Evolutionary conservation across 2,888 invertebrate genomes (phyloP).

Genomic region (Ophioninae sp.): DNA sequence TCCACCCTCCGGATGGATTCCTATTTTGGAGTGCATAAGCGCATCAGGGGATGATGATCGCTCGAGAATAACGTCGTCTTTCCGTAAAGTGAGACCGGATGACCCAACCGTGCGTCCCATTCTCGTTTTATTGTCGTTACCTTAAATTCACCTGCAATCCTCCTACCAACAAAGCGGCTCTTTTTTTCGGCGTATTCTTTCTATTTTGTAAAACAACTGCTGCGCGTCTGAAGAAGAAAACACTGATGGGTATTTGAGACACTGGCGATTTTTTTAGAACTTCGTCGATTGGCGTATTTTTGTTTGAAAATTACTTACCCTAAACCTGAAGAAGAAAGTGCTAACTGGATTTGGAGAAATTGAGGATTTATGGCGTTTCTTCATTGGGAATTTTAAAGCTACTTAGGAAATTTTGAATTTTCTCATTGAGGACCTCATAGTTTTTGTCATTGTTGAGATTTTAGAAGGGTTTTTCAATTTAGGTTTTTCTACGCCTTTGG

Average conservation of each 20-base stretch:
- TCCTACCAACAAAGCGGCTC: background rate
- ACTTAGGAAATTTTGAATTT: too few relatives aligned
- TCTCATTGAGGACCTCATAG: too few relatives aligned
- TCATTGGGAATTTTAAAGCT: too few relatives aligned
- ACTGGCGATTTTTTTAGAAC: too few relatives aligned
- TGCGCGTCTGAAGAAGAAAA: background rate
- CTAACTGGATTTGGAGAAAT: too few relatives aligned
- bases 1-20: slow-evolving; percentile 8
- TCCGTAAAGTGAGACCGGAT: slow-evolving; percentile 2
- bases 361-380: too few relatives aligned
- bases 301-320: too few relatives aligned
- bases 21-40: slow-evolving; percentile 42
- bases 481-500: too few relatives aligned
- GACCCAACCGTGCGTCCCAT: slow-evolving; percentile 28
- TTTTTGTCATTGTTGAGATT: too few relatives aligned
- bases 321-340: too few relatives aligned
- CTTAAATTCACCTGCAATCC: slow-evolving; percentile 49
- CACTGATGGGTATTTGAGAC: background rate
- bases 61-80: background rate
- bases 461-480: too few relatives aligned
- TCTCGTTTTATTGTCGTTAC: slow-evolving; percentile 52
- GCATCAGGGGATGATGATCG: slow-evolving; percentile 25
- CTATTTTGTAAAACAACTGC: background rate
- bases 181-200: slow-evolving; percentile 5
- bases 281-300: too few relatives aligned